A percentile compares a stretch with the other conserved stretches of the same genome.
These are phyloP conservation scores for Spheniscus humboldti DNA, from an alignment of 2,797 vertebrate species.

Conservation along the genomic window DNA sequence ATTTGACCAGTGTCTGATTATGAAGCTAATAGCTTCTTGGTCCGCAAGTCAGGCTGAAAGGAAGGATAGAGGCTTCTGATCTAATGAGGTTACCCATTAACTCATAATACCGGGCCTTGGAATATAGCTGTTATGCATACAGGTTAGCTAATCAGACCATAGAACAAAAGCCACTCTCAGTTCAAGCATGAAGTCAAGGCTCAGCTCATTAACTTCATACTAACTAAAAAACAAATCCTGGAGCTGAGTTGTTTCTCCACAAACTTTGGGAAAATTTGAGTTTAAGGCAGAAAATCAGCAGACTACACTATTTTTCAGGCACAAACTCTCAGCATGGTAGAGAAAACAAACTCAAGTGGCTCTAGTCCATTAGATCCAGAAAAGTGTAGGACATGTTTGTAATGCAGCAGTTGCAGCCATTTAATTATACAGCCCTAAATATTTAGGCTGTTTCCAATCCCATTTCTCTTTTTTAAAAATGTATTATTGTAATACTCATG, in stretches of 20 bases:
- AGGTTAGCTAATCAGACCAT: not conserved
- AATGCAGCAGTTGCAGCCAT: not conserved
- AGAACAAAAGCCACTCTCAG: not conserved
- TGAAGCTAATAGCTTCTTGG: not conserved
- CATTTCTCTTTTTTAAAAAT: not conserved
- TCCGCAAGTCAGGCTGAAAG: not conserved
- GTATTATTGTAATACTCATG: not conserved
- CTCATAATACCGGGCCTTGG: not conserved
- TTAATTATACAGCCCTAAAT: not conserved
- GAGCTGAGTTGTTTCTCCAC: not conserved
- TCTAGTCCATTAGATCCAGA: not conserved
- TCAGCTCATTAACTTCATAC: not conserved
- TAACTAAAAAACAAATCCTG: not conserved
- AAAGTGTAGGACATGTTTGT: not conserved
- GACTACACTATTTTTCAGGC: not conserved
- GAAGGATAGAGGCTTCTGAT: not conserved
- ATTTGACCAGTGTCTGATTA: not conserved
- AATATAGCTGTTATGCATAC: not conserved
- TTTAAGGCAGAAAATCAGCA: not conserved
- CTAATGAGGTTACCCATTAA: not conserved
- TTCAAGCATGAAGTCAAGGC: not conserved
- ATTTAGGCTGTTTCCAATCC: not conserved
- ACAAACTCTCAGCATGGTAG: not conserved
- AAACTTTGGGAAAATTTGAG: not conserved
- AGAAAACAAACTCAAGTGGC: not conserved